phyloP scores from a whole-genome alignment of 1,140 invertebrate species.

The Pogonus chalceus region DNA sequence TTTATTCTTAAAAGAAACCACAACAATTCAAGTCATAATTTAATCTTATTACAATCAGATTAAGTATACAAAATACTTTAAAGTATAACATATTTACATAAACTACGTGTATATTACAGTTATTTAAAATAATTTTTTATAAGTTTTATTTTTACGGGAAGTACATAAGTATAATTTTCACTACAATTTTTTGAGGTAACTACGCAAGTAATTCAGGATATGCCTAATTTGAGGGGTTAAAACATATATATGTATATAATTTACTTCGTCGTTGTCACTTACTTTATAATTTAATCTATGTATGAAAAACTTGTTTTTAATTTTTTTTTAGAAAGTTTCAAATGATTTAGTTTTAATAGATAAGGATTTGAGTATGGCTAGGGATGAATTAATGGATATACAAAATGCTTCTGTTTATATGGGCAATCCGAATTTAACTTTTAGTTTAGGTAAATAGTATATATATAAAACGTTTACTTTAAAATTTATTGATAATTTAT shows the following conservation, averaged over 20 bases:
- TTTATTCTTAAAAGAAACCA: too few species aligned
- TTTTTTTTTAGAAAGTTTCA: not conserved
- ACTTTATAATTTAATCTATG: not conserved
- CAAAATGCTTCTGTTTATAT: constrained; percentile 22
- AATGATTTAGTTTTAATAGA: not conserved
- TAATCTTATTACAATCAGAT: too few species aligned
- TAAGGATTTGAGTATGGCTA: not conserved
- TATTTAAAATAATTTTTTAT: too few species aligned
- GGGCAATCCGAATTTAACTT: not conserved
- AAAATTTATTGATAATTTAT: not conserved
- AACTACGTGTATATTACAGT: too few species aligned
- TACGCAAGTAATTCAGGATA: not conserved
- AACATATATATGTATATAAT: not conserved
- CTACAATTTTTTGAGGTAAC: too few species aligned
- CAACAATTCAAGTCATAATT: too few species aligned
- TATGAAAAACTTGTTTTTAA: not conserved
- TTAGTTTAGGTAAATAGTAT: not conserved
- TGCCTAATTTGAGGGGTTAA: not conserved
- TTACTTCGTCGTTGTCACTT: not conserved
- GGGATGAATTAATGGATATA: not conserved
- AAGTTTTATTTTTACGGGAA: too few species aligned
- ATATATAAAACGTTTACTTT: not conserved
- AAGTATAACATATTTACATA: too few species aligned
- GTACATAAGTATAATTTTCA: too few species aligned
- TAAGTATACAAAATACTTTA: too few species aligned